Evolutionary conservation across 2,797 vertebrate species (phyloP).

Genomic region (Eurystomus glaucurus): DNA sequence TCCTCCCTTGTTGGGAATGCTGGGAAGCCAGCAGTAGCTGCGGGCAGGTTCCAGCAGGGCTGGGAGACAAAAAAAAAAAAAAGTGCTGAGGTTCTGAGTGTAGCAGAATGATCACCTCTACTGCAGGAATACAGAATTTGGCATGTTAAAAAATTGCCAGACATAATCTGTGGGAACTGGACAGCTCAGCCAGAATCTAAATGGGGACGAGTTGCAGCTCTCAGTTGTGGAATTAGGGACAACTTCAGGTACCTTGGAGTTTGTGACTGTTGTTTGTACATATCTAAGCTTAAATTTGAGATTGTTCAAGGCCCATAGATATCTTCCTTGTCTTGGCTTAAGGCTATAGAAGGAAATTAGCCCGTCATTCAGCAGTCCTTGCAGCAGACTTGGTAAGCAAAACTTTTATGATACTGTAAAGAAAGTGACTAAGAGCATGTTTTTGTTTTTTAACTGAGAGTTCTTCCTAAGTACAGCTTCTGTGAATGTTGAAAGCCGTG

Average conservation of each 20-base stretch:
- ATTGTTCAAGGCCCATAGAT: not conserved
- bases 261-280: not conserved
- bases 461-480: not conserved
- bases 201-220: not conserved
- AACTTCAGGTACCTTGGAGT: not conserved
- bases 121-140: not conserved
- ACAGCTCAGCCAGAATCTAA: not conserved
- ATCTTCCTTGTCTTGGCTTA: not conserved
- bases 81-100: not conserved
- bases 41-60: not conserved
- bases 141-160: not conserved
- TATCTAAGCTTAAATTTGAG: not conserved
- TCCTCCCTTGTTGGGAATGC: constrained; percentile 2
- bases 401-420: not conserved
- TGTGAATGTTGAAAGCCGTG: not conserved
- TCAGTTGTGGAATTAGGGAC: not conserved
- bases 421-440: not conserved
- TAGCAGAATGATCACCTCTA: not conserved
- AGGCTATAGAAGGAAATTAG: not conserved
- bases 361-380: not conserved
- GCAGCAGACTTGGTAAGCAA: not conserved
- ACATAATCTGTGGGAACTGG: not conserved
- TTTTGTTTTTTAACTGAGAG: not conserved
- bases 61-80: not conserved
- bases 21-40: constrained; percentile 8